Evolutionary conservation across 2,797 vertebrate species (phyloP).

Genomic region (Streptopelia turtur): DNA sequence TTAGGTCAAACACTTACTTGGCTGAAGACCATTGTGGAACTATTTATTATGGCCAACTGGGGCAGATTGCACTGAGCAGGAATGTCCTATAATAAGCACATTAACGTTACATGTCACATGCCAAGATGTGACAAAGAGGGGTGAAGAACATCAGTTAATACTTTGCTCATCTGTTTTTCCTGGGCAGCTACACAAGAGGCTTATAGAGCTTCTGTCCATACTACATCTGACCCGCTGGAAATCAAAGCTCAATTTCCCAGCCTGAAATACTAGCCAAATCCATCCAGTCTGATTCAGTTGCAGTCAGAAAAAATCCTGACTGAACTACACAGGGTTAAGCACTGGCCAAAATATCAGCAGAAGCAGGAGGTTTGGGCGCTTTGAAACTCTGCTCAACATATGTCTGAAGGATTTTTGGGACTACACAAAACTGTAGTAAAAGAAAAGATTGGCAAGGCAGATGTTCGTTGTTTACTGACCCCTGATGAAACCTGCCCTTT

Average conservation of each 20-base stretch:
- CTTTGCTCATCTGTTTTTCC: conserved; percentile 32
- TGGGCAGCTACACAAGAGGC: neutral
- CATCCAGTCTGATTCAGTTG: neutral
- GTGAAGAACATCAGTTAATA: conserved; percentile 33
- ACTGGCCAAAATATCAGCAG: conserved; percentile 68
- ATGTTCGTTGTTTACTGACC: conserved; percentile 76
- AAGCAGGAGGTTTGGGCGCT: conserved; percentile 69
- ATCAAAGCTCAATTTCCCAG: neutral
- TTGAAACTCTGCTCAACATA: conserved; percentile 74
- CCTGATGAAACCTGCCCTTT: conserved; percentile 72
- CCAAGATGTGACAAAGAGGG: conserved; percentile 40
- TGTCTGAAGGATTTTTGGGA: conserved; percentile 72
- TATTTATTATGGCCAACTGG: conserved; percentile 42
- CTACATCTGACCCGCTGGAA: neutral
- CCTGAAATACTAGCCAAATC: neutral
- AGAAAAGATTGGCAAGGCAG: conserved; percentile 74
- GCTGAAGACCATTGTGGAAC: conserved; percentile 36
- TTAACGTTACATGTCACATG: neutral
- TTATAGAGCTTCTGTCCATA: neutral
- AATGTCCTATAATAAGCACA: neutral
- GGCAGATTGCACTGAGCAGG: conserved; percentile 25
- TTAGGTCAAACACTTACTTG: conserved; percentile 63
- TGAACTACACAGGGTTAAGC: conserved; percentile 66
- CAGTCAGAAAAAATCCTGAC: conserved; percentile 34
- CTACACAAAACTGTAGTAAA: conserved; percentile 52